Base-by-base conservation (phyloP, 2,797 vertebrate species). In the Sciaenops ocellatus region DNA sequence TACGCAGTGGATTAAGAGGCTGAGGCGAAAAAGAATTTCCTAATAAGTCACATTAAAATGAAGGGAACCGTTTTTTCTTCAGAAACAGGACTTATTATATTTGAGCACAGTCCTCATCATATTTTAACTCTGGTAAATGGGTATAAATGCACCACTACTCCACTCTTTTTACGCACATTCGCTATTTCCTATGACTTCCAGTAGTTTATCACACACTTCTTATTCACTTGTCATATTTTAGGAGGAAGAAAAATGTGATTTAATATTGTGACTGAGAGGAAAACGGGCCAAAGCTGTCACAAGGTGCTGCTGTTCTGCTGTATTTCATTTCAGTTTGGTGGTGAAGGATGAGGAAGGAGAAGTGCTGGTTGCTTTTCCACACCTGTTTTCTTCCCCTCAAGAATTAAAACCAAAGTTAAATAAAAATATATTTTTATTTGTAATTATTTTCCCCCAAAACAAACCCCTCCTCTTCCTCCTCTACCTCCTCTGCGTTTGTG, bases 251-350 rank as follows among this genome's bases (percentile, higher is more conserved):
- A 77, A 51, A 66, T 83, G 68, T 66, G 69, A 64, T 68, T 67
- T 38, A 1, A 67, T 50, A 57, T 47, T 42, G 52, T 16, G 60
- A 34, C 47, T 3, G 46, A n/a, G 59, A 4, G 5, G 5, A 51
- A 63, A 80, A 71, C 22, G 26, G 56, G 54, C 55, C 81, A 63
- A 68, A 82, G 69, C 72, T 88, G 85, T 84, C 75, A 81, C 85
- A 82, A 80, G 69, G 76, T 86, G 85, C 57, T 85, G 82, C 78
- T 85, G 68, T 79, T 85, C 76, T 78, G 75, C 78, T 76, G 17
- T 2, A 46, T 73, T 76, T 63, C 17, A 63, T 73, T 51, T 80
- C 9, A 10, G 56, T 2, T 12, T 1, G 3, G 26, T 5, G 41
- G 9, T 0, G 47, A 41, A 3, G 2, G 13, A 2, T 22, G 12